Evolutionary conservation across 2,113 vertebrate species (phyloP).

Genomic region (zebrafish (Danio rerio)): DNA sequence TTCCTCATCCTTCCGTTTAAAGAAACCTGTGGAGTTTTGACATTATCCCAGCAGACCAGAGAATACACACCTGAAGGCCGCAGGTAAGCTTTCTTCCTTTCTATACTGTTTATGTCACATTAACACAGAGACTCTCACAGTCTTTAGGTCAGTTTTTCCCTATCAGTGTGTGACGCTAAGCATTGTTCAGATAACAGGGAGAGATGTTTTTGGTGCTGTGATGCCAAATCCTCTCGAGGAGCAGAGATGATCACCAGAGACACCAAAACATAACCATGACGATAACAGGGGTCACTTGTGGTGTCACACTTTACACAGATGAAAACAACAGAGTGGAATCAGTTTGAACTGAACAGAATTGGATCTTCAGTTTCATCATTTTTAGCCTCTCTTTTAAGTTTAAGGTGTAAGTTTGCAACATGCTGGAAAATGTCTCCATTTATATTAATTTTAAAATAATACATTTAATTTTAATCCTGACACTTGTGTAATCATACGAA

Average conservation of each 20-base stretch:
- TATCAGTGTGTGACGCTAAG: not conserved
- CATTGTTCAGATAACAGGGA: not conserved
- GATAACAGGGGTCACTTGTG: not conserved
- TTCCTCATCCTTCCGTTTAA: not conserved
- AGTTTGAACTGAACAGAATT: not conserved
- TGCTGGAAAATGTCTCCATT: too few relatives aligned
- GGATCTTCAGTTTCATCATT: too few relatives aligned
- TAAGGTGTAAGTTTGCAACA: too few relatives aligned
- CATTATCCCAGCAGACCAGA: constrained; percentile 4
- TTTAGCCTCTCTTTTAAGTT: too few relatives aligned
- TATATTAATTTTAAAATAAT: too few relatives aligned
- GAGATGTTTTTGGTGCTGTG: constrained; percentile 18
- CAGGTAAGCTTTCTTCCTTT: constrained; percentile 11
- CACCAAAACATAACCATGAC: constrained; percentile 38
- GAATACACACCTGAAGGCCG: too few relatives aligned
- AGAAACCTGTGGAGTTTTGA: not conserved
- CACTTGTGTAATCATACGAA: too few relatives aligned
- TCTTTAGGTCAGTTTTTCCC: not conserved
- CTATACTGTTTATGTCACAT: not conserved
- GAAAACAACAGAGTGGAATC: constrained; percentile 13
- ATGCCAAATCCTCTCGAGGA: constrained; percentile 21
- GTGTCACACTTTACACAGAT: constrained; percentile 27
- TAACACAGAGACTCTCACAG: not conserved
- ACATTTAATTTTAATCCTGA: too few relatives aligned
- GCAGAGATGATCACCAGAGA: constrained; percentile 16